A percentile compares a stretch with the other conserved stretches of the same genome.
phyloP scores from a whole-genome alignment of 30 jellyfish, hydroid and myxozoan genomes.

The Morbakka virulenta region DNA sequence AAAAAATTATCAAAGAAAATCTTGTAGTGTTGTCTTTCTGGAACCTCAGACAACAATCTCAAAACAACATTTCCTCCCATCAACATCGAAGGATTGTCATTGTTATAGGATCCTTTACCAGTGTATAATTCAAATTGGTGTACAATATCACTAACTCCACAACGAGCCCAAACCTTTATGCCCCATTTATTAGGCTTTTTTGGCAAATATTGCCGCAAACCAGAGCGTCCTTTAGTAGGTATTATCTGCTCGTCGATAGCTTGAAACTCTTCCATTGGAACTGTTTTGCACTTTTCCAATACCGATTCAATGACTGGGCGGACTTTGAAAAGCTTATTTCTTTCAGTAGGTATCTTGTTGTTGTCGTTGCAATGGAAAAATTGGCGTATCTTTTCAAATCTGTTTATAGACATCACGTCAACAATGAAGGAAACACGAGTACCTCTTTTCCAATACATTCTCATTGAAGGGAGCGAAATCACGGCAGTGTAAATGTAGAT shows the following conservation, averaged over 20 bases:
- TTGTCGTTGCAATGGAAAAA: constrained; percentile 37
- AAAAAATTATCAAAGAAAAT: constrained; percentile 17
- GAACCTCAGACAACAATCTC: constrained; percentile 6
- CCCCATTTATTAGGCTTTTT: constrained; percentile 56
- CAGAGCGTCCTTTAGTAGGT: constrained; percentile 18
- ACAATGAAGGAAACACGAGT: not conserved
- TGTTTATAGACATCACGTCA: constrained; percentile 12
- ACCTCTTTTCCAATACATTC: constrained; percentile 37
- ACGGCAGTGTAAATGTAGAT: not conserved
- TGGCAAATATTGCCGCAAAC: constrained; percentile 4
- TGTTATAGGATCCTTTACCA: not conserved
- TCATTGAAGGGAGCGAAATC: constrained; percentile 13
- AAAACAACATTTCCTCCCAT: constrained; percentile 24
- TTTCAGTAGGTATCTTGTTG: too few relatives aligned
- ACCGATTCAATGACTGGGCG: constrained; percentile 21
- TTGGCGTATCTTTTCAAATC: constrained; percentile 21
- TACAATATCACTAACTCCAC: constrained; percentile 36
- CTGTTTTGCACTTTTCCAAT: constrained; percentile 18
- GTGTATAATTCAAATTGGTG: constrained; percentile 17
- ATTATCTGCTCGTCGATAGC: constrained; percentile 32
- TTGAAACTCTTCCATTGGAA: constrained; percentile 25
- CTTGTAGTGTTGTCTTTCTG: not conserved
- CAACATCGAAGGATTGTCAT: not conserved
- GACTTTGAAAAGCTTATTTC: constrained; percentile 10
- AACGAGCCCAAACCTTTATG: constrained; percentile 35